Evolutionary conservation across 2,888 invertebrate species (phyloP).

Genomic region (Drosophila formosana): DNA sequence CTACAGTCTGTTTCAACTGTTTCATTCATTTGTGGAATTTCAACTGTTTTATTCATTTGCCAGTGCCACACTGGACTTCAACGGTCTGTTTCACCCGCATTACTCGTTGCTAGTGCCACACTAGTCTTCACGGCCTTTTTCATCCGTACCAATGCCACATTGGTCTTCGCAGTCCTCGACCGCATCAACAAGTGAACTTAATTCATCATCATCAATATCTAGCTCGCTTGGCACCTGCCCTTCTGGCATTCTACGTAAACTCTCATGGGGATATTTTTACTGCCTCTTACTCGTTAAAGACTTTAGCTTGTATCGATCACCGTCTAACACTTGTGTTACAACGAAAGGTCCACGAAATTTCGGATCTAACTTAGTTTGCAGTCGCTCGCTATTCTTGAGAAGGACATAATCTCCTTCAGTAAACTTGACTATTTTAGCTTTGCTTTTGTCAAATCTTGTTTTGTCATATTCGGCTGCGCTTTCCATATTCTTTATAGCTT

Average conservation of each 20-base stretch:
- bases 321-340: slow-evolving; percentile 3
- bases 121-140: no score
- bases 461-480: no score
- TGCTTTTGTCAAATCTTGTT: no score
- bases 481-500: no score
- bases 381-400: slow-evolving; percentile 7
- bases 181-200: neutral
- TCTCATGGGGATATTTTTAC: slow-evolving; percentile 3
- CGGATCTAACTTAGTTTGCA: slow-evolving; percentile 6
- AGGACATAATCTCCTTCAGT: slow-evolving; percentile 11
- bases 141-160: neutral
- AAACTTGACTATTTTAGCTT: no score
- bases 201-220: slow-evolving; percentile 1
- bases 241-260: slow-evolving; percentile 3
- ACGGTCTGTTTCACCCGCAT: no score
- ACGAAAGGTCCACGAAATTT: slow-evolving; percentile 10
- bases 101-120: no score
- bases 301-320: slow-evolving; percentile 9
- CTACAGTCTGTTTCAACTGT: no score
- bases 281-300: neutral
- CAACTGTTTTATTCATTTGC: no score
- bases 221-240: slow-evolving; percentile 14
- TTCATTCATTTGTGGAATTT: no score
- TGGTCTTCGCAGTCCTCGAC: neutral
- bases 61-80: no score